A percentile compares a stretch with the other conserved stretches of the same genome.
phyloP scores from a whole-genome alignment of 2,888 invertebrate species.

The Oscheius sp. region DNA sequence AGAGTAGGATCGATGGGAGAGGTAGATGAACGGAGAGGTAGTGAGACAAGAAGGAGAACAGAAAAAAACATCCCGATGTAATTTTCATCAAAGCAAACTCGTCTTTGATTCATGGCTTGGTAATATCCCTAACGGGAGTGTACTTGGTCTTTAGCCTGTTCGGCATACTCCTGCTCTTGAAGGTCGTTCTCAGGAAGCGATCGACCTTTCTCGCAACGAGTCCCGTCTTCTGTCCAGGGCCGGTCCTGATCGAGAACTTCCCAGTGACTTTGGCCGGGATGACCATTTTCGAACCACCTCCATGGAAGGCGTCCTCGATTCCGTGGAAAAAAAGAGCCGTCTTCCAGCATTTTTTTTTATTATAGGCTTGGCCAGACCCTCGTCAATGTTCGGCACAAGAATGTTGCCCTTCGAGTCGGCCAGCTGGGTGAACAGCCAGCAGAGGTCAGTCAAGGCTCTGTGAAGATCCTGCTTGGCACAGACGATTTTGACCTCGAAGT shows the following conservation, averaged over 20 bases:
- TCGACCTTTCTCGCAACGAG: neutral
- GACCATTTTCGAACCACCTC: constrained; percentile 14
- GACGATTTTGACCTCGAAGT: constrained; percentile 4
- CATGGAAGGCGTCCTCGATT: constrained; percentile 15
- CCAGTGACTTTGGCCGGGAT: constrained; percentile 15
- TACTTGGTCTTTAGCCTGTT: constrained; percentile 10
- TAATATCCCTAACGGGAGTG: neutral
- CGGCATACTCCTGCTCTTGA: neutral
- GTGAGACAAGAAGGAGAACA: too few species aligned
- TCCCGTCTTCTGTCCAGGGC: neutral
- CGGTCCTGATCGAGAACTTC: constrained; percentile 12
- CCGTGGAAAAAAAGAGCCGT: constrained; percentile 13
- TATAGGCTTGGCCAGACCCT: neutral
- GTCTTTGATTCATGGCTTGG: too few species aligned
- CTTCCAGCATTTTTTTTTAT: neutral
- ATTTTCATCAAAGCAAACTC: too few species aligned
- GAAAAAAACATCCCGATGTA: too few species aligned
- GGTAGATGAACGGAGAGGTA: too few species aligned
- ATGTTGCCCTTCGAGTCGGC: neutral
- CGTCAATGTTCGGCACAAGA: neutral
- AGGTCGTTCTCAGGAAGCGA: neutral
- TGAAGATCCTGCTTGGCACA: constrained; percentile 25
- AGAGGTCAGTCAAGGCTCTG: constrained; percentile 16
- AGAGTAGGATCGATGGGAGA: too few species aligned
- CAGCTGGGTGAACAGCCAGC: constrained; percentile 5